Percentiles rank a stretch among this genome's conserved stretches.
Conservation (phyloP, 2,113 vertebrate genomes). For the Hippocampus abdominalis region DNA sequence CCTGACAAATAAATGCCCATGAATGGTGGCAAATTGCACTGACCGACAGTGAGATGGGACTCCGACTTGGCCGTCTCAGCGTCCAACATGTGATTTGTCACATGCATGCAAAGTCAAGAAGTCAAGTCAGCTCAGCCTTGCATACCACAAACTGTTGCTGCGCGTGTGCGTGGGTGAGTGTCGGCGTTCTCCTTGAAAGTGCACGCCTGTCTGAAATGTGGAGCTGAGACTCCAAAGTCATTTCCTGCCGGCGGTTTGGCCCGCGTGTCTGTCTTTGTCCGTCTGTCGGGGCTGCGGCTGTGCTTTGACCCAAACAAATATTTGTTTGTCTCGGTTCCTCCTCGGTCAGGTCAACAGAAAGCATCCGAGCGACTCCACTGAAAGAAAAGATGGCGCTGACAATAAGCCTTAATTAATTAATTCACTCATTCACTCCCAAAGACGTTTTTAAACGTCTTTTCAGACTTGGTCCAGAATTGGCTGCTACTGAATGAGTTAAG, state of each 20-base stretch:
- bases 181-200: neutral
- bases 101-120: neutral
- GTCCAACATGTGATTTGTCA: neutral
- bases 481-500: too few relatives aligned
- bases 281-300: neutral
- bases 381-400: neutral
- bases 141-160: conserved; percentile 1
- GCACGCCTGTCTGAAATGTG: neutral
- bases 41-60: neutral
- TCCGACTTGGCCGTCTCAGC: neutral
- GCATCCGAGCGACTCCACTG: neutral
- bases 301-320: neutral
- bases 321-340: neutral
- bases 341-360: neutral
- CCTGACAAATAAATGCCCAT: neutral
- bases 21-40: neutral
- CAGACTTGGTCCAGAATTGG: too few relatives aligned
- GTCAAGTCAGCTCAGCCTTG: neutral
- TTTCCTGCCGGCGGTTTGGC: conserved; percentile 1
- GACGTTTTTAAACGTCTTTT: too few relatives aligned
- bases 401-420: neutral
- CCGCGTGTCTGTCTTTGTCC: conserved; percentile 1
- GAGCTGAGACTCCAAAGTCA: neutral
- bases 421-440: too few relatives aligned
- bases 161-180: neutral